These are phyloP conservation scores for Meghimatium bilineatum DNA, from an alignment of 2,888 invertebrate genomes.

Conservation along the genomic window DNA sequence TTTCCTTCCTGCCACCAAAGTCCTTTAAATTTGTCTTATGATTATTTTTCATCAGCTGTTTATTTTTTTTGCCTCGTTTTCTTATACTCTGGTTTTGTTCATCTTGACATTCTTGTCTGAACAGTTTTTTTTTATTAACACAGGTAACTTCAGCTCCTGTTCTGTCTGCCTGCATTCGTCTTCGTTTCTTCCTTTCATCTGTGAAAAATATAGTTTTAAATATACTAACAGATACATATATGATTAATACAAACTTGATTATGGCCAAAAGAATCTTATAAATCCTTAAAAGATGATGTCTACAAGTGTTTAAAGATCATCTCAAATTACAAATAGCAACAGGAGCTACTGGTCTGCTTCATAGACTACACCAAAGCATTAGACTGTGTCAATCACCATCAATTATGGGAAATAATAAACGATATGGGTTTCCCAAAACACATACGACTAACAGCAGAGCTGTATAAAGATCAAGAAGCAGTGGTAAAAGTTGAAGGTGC, in stretches of 20 bases:
- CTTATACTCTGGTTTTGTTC: not conserved
- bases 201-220: not conserved
- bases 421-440: too few species aligned
- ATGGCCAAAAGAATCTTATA: too few species aligned
- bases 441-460: too few species aligned
- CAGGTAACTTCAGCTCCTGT: not conserved
- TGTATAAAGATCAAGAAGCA: too few species aligned
- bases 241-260: not conserved
- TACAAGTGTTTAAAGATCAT: too few species aligned
- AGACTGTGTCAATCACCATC: too few species aligned
- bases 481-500: too few species aligned
- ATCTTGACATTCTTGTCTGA: not conserved
- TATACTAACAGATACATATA: not conserved
- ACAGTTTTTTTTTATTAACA: not conserved
- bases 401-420: too few species aligned
- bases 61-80: constrained; percentile 1
- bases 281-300: too few species aligned
- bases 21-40: not conserved
- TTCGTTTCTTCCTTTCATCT: not conserved
- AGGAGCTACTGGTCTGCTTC: too few species aligned
- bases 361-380: too few species aligned
- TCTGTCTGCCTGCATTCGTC: not conserved
- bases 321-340: too few species aligned
- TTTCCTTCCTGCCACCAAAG: not conserved
- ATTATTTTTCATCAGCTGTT: not conserved